Evolutionary conservation across 2,888 invertebrate genomes (phyloP).

Genomic region (Nomada goodeniana): DNA sequence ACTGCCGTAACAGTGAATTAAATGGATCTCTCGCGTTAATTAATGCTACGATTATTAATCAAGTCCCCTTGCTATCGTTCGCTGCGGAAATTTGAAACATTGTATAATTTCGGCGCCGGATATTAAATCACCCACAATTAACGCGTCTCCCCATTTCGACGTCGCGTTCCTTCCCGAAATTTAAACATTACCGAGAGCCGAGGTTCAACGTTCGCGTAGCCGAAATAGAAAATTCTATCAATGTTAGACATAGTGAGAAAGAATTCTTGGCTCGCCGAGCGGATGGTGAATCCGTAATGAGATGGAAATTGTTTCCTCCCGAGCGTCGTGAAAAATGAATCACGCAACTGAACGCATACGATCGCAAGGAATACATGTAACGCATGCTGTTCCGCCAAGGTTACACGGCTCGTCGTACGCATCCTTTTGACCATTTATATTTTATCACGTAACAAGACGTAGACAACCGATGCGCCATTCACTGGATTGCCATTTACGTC

Average conservation of each 20-base stretch:
- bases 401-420: constrained; percentile 27
- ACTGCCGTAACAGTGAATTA: too few species aligned
- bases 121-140: constrained; percentile 19
- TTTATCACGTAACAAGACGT: constrained; percentile 24
- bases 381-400: constrained; percentile 34
- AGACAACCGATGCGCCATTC: constrained; percentile 22
- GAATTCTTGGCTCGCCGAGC: constrained; percentile 1
- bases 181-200: background rate
- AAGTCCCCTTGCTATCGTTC: background rate
- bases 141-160: background rate
- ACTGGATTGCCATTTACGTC: constrained; percentile 6
- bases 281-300: constrained; percentile 34
- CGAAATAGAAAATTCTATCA: background rate
- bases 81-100: background rate
- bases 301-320: constrained; percentile 16
- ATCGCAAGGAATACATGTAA: constrained; percentile 25
- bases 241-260: background rate
- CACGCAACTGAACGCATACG: constrained; percentile 18
- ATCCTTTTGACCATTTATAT: constrained; percentile 26
- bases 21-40: constrained; percentile 5
- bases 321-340: constrained; percentile 34
- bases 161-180: background rate
- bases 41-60: constrained; percentile 14
- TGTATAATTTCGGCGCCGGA: background rate
- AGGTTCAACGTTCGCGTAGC: background rate